These are phyloP conservation scores for Calameuta filiformis DNA, from an alignment of 2,888 invertebrate genomes.

Conservation along the genomic window DNA sequence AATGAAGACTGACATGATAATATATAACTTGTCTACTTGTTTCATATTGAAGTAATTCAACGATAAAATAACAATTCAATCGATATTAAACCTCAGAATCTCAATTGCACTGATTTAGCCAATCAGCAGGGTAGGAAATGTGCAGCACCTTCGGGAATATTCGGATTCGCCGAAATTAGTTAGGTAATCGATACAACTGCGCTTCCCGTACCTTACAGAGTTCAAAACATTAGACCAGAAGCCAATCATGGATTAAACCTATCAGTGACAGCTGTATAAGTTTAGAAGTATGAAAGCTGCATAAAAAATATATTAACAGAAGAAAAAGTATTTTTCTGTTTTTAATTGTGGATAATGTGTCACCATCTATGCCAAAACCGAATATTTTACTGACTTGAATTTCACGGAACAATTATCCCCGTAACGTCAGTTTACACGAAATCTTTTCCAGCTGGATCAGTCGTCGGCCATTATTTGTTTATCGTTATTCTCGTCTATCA, in stretches of 20 bases:
- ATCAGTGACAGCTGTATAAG: background rate
- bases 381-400: background rate
- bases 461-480: background rate
- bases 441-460: background rate
- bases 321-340: too few relatives aligned
- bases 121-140: background rate
- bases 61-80: background rate
- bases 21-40: background rate
- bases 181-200: background rate
- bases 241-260: background rate
- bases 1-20: background rate
- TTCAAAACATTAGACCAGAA: background rate
- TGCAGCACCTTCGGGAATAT: background rate
- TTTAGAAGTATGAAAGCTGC: too few relatives aligned
- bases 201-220: background rate
- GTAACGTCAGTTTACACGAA: background rate
- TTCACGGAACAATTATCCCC: background rate
- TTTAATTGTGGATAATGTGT: too few relatives aligned
- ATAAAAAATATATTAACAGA: too few relatives aligned
- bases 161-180: background rate
- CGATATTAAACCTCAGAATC: background rate
- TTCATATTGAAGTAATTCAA: background rate
- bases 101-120: background rate
- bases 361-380: background rate
- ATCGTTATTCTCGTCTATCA: background rate